Evolutionary conservation across 1,140 invertebrate genomes (phyloP).

Genomic region (Drosophila asahinai): DNA sequence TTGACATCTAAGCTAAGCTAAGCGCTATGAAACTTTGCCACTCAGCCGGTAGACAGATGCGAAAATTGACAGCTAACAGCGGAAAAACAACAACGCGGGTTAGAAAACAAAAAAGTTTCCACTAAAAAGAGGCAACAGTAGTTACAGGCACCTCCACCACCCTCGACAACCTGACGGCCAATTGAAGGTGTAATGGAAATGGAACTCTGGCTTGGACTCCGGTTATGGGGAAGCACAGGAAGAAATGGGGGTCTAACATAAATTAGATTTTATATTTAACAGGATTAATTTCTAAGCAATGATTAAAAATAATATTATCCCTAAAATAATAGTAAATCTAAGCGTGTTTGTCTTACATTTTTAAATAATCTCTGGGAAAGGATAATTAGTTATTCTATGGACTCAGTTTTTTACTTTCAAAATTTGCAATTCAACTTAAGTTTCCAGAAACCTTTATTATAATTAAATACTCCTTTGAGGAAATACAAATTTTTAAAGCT

Average conservation of each 20-base stretch:
- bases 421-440: background rate
- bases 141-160: constrained; percentile 14
- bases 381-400: background rate
- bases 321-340: background rate
- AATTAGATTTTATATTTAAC: too few species aligned
- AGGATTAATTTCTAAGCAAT: too few species aligned
- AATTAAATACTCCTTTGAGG: background rate
- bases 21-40: constrained; percentile 60
- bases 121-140: constrained; percentile 64
- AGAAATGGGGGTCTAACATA: background rate
- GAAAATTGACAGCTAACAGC: constrained; percentile 76
- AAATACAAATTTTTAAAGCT: background rate
- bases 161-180: constrained; percentile 22
- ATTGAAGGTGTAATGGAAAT: constrained; percentile 72
- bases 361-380: background rate
- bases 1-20: constrained; percentile 45
- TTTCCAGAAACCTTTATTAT: background rate
- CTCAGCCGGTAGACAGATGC: constrained; percentile 68
- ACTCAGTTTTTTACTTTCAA: accelerated
- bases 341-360: background rate
- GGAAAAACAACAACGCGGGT: constrained; percentile 65
- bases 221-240: background rate
- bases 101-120: constrained; percentile 64
- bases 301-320: background rate
- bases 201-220: constrained; percentile 27